These are phyloP conservation scores for Zaprionus kolodkinae DNA, from an alignment of 1,140 invertebrate genomes.

Conservation along the genomic window DNA sequence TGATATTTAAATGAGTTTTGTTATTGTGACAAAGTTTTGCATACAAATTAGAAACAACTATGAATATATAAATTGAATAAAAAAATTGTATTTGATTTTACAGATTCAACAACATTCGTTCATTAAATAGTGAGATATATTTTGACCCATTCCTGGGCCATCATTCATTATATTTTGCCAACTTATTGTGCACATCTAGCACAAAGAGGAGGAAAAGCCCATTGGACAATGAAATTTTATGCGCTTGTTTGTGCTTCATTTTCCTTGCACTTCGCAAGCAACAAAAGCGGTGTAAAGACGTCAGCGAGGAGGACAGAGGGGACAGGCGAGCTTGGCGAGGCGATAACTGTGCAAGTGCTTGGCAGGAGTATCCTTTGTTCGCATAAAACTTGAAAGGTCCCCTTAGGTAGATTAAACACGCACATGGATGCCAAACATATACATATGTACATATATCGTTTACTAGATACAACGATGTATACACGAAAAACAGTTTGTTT, in stretches of 20 bases:
- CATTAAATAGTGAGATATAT: neutral
- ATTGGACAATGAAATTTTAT: conserved; percentile 53
- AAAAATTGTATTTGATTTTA: neutral
- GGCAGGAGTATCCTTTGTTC: conserved; percentile 58
- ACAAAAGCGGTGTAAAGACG: conserved; percentile 25
- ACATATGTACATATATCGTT: neutral
- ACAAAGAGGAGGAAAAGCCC: conserved; percentile 24
- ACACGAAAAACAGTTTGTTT: conserved; percentile 30
- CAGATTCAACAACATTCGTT: neutral
- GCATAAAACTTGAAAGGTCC: conserved; percentile 75
- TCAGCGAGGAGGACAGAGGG: neutral
- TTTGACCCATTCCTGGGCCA: neutral
- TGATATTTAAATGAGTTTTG: neutral
- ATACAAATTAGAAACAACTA: no score
- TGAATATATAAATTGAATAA: no score
- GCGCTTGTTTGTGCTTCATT: conserved; percentile 48
- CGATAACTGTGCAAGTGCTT: conserved; percentile 54
- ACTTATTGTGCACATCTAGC: conserved; percentile 16
- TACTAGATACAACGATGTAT: neutral
- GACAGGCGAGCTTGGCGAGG: conserved; percentile 21
- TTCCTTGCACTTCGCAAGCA: conserved; percentile 48
- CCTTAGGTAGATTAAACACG: conserved; percentile 76
- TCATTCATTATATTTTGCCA: conserved; percentile 21
- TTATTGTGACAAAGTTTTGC: neutral
- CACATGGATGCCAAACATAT: conserved; percentile 48